Evolutionary conservation across 2,113 vertebrate genomes (phyloP), one percentile per base, ranked within the genome.

Genomic region (Halcyon senegalensis): DNA sequence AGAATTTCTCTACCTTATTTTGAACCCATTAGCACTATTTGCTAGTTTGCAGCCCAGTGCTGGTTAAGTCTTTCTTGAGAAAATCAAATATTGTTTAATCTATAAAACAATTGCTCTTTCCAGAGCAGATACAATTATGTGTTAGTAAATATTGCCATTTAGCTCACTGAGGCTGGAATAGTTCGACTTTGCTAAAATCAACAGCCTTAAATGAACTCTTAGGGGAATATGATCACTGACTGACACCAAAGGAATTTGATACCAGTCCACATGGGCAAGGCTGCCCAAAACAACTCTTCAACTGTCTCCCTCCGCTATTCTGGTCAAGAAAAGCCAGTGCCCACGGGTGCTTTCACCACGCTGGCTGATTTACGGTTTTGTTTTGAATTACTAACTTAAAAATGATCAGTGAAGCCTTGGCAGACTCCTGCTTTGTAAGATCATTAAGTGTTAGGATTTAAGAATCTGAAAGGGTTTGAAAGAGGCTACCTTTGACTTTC

Each of bases 181-280:
- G 31, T 70, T 67, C 64, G 76, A 94, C 83, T 95, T 90, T 62
- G 74, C 80, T 76, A 87, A 96, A 95, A 66, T 20, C 79, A 69
- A 84, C 72, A 94, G 44, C 56, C 66, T 84, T 56, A 70, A 77
- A 67, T 27, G 30, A 92, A 85, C 50, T 69, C 79, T 24, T 74
- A 66, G 39, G 39, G 63, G 23, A 75, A 87, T 7, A 23, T 6
- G 3, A 66, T 53, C 63, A 62, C 50, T 75, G 74, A 6, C 5
- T 28, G 46, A 81, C 59, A 77, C 28, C 53, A 44, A 48, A 53
- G 28, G 23, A 31, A 78, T 16, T 3, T 16, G 33, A 24, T 14
- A 27, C 5, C 33, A 44, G 33, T 37, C 39, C 80, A 53, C 48
- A 53, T 3, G 18, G 68, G 39, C 43, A 28, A 56, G 18, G 60